Base-by-base conservation (phyloP, 2,797 vertebrate genomes). In the Acomys russatus region DNA sequence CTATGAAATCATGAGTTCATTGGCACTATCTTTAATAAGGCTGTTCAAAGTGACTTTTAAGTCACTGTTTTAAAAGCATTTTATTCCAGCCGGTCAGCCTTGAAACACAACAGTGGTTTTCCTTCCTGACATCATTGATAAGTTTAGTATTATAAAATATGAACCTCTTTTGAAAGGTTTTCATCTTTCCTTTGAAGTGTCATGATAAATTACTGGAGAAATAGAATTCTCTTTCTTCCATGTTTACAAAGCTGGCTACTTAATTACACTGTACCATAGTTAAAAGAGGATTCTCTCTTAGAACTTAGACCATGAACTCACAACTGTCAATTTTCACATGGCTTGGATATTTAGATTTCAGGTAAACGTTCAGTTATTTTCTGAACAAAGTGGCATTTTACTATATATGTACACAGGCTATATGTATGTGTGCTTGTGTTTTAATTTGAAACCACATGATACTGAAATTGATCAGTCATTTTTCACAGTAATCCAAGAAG, bases 241-340 rank as follows among this genome's bases (percentile, higher is more conserved):
- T 61, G 87, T 79, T 89, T 90, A 86, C 44, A 87, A 94, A 95
- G 38, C 18, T 76, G 82, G 38, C 18, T 97, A 10, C n/a, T 94
- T 92, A 95, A 96, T 23, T 77, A 49, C 18, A 93, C 66, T 83
- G 80, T 20, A 71, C 74, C 51, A 82, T 1, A 70, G 70, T 66
- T 70, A 86, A 78, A 44, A 92, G 63, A 94, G 35, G 66, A 92
- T 10, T 8, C 22, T 91, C 56, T 92, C 80, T 71, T 76, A 82
- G 33, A 88, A 63, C n/a, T 88, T 54, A 83, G 17, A 88, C 38
- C 68, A 76, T 70, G 91, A 93, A 90, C 63, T 84, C 83, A 96
- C 56, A 95, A 86, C 86, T 85, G 77, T 79, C 54, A 70, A 94
- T 64, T 92, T 95, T 94, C 90, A 96, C 22, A 79, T 83, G 76